Conservation (phyloP, 2,797 vertebrate species). For the Micromesistius poutassou region DNA sequence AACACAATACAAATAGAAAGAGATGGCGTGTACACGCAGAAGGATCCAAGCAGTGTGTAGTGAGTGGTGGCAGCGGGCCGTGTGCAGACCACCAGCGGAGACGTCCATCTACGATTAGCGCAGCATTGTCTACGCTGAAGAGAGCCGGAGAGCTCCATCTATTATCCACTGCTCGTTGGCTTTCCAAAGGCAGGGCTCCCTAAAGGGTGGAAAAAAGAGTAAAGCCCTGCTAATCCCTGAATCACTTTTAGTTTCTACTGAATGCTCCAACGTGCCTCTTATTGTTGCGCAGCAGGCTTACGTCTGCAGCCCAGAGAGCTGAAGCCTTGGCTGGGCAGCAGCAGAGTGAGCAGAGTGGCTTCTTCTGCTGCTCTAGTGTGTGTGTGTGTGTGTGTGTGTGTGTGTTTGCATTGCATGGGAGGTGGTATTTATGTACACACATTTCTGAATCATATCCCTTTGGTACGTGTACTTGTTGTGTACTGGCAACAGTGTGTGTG, state of each 20-base stretch:
- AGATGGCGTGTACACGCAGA: not conserved
- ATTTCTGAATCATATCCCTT: not conserved
- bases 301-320: not conserved
- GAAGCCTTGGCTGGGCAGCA: slow-evolving; percentile 11
- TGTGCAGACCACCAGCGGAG: not conserved
- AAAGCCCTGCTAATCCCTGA: slow-evolving; percentile 65
- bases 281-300: slow-evolving; percentile 59
- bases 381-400: not conserved
- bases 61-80: not conserved
- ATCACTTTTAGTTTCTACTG: slow-evolving; percentile 58
- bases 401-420: not conserved
- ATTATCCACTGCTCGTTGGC: slow-evolving; percentile 3
- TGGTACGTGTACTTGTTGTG: not conserved
- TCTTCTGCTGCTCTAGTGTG: not conserved
- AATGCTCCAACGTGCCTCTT: slow-evolving; percentile 69
- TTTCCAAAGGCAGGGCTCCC: slow-evolving; percentile 34
- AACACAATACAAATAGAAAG: slow-evolving; percentile 2
- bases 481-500: not conserved
- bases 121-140: not conserved
- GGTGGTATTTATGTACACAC: not conserved
- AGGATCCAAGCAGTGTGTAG: not conserved
- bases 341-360: not conserved
- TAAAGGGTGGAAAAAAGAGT: slow-evolving; percentile 46
- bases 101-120: not conserved
- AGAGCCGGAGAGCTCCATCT: not conserved